phyloP scores from a whole-genome alignment of 2,797 vertebrate genomes.

The Epinephelus coioides region DNA sequence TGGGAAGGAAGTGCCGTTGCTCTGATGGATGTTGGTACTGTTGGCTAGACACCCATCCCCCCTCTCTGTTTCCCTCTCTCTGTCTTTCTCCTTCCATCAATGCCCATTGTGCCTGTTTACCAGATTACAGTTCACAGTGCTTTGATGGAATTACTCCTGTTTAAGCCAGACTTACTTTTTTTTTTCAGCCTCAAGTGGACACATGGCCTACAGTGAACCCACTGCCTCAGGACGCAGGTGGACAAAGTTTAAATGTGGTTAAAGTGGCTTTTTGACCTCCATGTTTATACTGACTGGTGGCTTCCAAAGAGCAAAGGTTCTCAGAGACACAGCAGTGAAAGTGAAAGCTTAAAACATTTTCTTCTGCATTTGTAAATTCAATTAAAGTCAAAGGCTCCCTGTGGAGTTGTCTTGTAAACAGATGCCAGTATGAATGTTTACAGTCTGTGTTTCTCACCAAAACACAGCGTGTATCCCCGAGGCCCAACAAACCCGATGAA shows the following conservation, averaged over 20 bases:
- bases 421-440: constrained; percentile 13
- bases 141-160: constrained; percentile 84
- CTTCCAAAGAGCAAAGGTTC: background rate
- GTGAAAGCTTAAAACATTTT: background rate
- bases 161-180: constrained; percentile 79
- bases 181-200: constrained; percentile 63
- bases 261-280: background rate
- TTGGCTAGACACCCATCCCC: constrained; percentile 65
- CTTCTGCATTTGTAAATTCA: background rate
- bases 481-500: background rate
- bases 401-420: constrained; percentile 4
- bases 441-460: constrained; percentile 7
- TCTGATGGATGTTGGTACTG: constrained; percentile 76
- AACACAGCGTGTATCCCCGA: constrained; percentile 6
- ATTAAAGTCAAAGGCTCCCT: background rate
- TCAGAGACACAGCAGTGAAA: background rate
- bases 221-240: constrained; percentile 9
- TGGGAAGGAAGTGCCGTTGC: constrained; percentile 77
- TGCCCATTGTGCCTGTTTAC: constrained; percentile 86
- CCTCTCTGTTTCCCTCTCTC: constrained; percentile 43
- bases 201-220: constrained; percentile 59
- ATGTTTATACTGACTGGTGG: constrained; percentile 12
- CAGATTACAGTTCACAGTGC: constrained; percentile 82
- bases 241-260: background rate
- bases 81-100: constrained; percentile 73